Percentiles rank a stretch among this genome's conserved stretches.
phyloP scores from a whole-genome alignment of 2,888 invertebrate genomes.

The Aspidiotus rigidus region DNA sequence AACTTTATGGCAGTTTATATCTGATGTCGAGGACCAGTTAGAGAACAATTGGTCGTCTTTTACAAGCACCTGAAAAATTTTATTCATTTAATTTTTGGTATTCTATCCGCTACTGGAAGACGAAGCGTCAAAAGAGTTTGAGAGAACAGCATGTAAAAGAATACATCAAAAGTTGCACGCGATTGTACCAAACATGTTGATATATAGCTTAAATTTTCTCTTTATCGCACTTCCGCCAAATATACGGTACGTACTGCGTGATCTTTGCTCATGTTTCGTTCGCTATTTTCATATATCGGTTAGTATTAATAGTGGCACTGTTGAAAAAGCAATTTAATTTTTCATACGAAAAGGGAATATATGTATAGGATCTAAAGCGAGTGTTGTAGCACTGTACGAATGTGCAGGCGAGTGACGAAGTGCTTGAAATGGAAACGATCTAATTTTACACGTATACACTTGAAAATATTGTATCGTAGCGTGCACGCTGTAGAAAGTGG shows the following conservation, averaged over 20 bases:
- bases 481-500: neutral
- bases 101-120: too few relatives aligned
- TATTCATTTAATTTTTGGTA: too few relatives aligned
- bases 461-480: neutral
- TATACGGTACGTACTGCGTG: too few relatives aligned
- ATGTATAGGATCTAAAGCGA: neutral
- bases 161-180: constrained; percentile 3
- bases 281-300: neutral
- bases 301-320: neutral
- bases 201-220: neutral
- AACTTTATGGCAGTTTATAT: too few relatives aligned
- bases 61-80: too few relatives aligned
- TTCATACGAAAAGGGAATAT: neutral
- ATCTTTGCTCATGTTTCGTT: neutral
- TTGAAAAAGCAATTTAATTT: constrained; percentile 4
- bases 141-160: too few relatives aligned
- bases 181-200: neutral
- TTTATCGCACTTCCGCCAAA: neutral
- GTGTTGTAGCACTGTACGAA: neutral
- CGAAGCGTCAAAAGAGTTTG: too few relatives aligned
- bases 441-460: neutral
- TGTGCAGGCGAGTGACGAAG: constrained; percentile 1
- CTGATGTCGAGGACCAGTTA: too few relatives aligned
- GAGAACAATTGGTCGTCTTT: too few relatives aligned
- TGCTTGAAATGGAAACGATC: neutral